Percentiles rank a stretch among this genome's conserved stretches.
Evolutionary conservation across 2,113 vertebrate species (phyloP).

Genomic region (Abramis brama): DNA sequence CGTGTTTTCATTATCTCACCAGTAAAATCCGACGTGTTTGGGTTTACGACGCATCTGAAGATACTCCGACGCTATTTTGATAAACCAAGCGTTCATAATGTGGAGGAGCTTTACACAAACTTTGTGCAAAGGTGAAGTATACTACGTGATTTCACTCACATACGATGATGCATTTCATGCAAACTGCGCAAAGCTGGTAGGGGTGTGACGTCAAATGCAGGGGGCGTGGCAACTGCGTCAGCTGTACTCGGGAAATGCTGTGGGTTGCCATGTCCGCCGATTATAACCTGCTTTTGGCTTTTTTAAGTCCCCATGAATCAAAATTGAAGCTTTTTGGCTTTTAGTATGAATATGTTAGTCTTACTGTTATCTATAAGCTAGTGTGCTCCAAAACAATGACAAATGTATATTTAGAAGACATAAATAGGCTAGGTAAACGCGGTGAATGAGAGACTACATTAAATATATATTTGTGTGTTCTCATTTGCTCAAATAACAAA

Average conservation of each 20-base stretch:
- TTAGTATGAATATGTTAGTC: no score
- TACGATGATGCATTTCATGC: background rate
- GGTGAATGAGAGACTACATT: no score
- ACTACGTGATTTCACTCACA: background rate
- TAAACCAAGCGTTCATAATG: background rate
- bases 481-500: no score
- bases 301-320: no score
- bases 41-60: conserved; percentile 13
- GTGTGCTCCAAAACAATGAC: no score
- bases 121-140: background rate
- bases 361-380: no score
- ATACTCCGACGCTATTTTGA: conserved; percentile 12
- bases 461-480: no score
- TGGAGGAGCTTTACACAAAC: background rate
- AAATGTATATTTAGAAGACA: no score
- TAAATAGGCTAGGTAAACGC: no score
- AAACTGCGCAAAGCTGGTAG: conserved; percentile 44
- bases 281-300: background rate
- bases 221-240: conserved; percentile 15
- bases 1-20: conserved; percentile 38
- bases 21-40: conserved; percentile 42
- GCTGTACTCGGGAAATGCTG: conserved; percentile 37
- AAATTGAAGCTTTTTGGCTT: no score
- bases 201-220: background rate
- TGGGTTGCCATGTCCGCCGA: conserved; percentile 11